Evolutionary conservation across 2,888 invertebrate species (phyloP).

Genomic region (Drosophila mulleri): DNA sequence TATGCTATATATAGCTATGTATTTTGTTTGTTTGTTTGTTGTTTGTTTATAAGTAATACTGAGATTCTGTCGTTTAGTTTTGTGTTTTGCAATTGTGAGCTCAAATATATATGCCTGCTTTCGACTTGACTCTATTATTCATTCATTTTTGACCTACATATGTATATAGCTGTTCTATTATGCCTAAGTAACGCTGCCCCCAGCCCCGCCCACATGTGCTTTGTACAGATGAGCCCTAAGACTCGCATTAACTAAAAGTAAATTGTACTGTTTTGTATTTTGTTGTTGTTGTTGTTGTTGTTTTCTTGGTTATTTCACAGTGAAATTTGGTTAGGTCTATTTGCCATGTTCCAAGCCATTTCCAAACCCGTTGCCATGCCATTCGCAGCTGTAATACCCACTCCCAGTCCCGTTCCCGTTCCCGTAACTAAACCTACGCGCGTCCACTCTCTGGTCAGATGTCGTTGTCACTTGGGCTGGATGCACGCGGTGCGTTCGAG

Average conservation of each 20-base stretch:
- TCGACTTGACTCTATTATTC: neutral
- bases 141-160: neutral
- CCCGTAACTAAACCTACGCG: constrained; percentile 24
- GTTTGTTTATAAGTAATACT: constrained; percentile 63
- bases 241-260: constrained; percentile 60
- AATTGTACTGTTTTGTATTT: constrained; percentile 67
- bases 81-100: constrained; percentile 26
- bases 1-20: constrained; percentile 20
- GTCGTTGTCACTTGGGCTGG: constrained; percentile 83
- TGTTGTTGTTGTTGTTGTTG: constrained; percentile 17
- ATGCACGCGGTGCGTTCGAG: constrained; percentile 83
- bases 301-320: constrained; percentile 45
- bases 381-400: constrained; percentile 22
- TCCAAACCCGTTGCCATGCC: constrained; percentile 26
- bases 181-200: constrained; percentile 66
- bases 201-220: constrained; percentile 32
- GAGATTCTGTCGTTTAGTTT: constrained; percentile 74
- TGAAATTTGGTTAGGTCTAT: constrained; percentile 64
- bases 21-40: constrained; percentile 1
- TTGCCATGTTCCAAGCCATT: constrained; percentile 66
- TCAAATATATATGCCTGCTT: no score
- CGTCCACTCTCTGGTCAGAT: constrained; percentile 53
- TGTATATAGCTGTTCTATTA: constrained; percentile 5
- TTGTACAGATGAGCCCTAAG: constrained; percentile 50
- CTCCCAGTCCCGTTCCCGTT: constrained; percentile 7